Conservation (phyloP, 2,888 invertebrate genomes). For the Pycnomerus fuliginosus region DNA sequence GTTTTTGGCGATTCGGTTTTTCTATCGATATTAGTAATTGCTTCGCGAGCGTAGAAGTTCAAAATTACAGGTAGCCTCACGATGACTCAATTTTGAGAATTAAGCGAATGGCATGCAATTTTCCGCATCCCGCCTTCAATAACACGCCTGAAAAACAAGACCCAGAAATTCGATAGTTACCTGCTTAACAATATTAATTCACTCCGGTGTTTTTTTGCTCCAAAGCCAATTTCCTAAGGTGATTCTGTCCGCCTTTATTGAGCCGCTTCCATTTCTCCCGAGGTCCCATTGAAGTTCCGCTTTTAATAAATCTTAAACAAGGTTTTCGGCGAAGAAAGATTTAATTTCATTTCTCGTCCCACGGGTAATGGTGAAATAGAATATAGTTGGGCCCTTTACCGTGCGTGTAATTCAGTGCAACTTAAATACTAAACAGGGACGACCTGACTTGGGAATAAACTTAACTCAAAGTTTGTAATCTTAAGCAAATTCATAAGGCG, state of each 20-base stretch:
- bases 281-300: constrained; percentile 1
- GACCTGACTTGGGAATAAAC: constrained; percentile 31
- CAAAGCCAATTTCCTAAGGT: too few relatives aligned
- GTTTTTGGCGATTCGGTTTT: too few relatives aligned
- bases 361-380: too few relatives aligned
- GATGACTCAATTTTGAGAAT: too few relatives aligned
- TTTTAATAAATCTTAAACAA: too few relatives aligned
- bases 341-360: too few relatives aligned
- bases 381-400: too few relatives aligned
- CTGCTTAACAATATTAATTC: constrained; percentile 14
- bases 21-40: too few relatives aligned
- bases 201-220: constrained; percentile 6
- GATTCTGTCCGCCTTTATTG: constrained; percentile 1
- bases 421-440: constrained; percentile 19
- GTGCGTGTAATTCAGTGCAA: constrained; percentile 1
- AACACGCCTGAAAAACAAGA: constrained; percentile 20
- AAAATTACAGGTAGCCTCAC: too few relatives aligned
- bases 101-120: constrained; percentile 21
- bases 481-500: constrained; percentile 49
- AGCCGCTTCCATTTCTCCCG: neutral
- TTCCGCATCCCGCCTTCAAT: constrained; percentile 26
- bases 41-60: too few relatives aligned
- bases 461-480: constrained; percentile 45
- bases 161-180: constrained; percentile 12
- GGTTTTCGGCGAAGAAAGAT: too few relatives aligned